These are phyloP conservation scores for Anorthoa munda DNA, from an alignment of 2,888 invertebrate genomes.

Conservation along the genomic window DNA sequence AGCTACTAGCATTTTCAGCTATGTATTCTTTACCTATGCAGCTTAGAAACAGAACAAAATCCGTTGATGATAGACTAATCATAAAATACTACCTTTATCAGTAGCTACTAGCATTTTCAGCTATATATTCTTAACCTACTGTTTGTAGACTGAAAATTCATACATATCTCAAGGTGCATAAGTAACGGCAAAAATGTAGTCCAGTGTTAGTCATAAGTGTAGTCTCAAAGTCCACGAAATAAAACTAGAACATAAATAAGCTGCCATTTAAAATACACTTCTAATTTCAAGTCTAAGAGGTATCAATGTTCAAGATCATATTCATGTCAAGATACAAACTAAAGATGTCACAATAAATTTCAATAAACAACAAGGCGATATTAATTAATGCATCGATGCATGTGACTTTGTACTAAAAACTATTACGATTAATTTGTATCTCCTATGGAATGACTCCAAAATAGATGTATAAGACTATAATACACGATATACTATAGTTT, in stretches of 20 bases:
- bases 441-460: not conserved
- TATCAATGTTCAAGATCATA: constrained; percentile 55
- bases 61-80: not conserved
- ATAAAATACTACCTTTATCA: not conserved
- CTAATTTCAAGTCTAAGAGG: constrained; percentile 7
- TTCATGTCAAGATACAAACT: constrained; percentile 53
- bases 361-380: constrained; percentile 56
- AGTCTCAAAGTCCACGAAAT: constrained; percentile 14
- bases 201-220: constrained; percentile 6
- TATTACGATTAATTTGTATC: not conserved
- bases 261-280: constrained; percentile 30
- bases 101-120: too few species aligned
- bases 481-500: not conserved
- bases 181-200: not conserved
- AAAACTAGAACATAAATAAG: constrained; percentile 26
- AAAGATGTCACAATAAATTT: constrained; percentile 54
- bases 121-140: not conserved
- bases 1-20: too few species aligned
- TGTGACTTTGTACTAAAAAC: constrained; percentile 18
- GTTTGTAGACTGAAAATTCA: not conserved
- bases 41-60: not conserved
- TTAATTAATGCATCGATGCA: constrained; percentile 53
- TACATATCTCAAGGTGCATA: not conserved
- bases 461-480: not conserved
- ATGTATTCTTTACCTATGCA: too few species aligned